Percentiles rank a stretch among this genome's conserved stretches.
Evolutionary conservation across 2,113 vertebrate genomes (phyloP).

Genomic region (Strix aluco): DNA sequence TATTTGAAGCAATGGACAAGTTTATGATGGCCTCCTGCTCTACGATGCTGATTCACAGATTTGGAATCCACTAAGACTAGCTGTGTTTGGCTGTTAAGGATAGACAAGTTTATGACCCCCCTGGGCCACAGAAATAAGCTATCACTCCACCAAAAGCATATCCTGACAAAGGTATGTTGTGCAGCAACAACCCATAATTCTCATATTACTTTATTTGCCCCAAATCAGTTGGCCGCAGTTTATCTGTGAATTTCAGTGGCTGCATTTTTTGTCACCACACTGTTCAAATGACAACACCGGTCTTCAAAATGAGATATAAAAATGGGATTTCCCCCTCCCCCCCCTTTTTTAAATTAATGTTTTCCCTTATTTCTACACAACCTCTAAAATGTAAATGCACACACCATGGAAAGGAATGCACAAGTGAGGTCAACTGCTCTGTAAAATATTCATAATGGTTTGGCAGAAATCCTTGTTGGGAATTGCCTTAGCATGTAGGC

Average conservation of each 20-base stretch:
- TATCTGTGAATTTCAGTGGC: not conserved
- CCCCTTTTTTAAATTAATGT: not conserved
- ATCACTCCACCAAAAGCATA: not conserved
- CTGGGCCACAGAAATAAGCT: not conserved
- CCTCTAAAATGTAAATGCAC: not conserved
- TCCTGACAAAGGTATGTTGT: fast-evolving
- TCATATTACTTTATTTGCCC: not conserved
- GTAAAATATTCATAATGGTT: not conserved
- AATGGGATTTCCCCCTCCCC: not conserved
- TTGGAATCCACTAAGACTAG: not conserved
- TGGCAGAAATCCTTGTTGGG: not conserved
- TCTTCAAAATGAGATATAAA: not conserved
- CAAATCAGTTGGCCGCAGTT: not conserved
- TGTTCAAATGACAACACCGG: not conserved
- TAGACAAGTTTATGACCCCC: not conserved
- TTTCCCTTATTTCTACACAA: not conserved
- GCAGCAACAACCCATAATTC: not conserved
- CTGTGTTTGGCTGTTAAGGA: not conserved
- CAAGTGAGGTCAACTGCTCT: not conserved
- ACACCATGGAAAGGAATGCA: not conserved
- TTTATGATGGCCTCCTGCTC: not conserved
- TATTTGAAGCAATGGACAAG: not conserved
- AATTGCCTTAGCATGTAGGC: not conserved
- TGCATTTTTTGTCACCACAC: not conserved
- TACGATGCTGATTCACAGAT: not conserved